A percentile compares a stretch with the other conserved stretches of the same genome.
phyloP scores from a whole-genome alignment of 2,888 invertebrate genomes.

The Clanis bilineata region DNA sequence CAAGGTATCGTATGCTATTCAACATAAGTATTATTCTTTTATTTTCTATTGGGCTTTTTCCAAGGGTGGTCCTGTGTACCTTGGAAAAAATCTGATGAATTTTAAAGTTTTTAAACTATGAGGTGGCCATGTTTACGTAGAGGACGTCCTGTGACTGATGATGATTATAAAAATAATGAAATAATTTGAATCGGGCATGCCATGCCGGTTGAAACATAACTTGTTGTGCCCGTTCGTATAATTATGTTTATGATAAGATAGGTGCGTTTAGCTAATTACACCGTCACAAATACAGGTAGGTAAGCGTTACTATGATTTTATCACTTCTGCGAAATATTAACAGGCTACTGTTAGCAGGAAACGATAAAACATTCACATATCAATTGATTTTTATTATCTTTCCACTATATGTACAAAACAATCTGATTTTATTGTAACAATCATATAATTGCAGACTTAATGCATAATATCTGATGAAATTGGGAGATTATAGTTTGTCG shows the following conservation, averaged over 20 bases:
- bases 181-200: too few species aligned
- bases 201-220: neutral
- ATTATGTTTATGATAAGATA: slow-evolving; percentile 39
- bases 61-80: too few species aligned
- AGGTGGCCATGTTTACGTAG: too few species aligned
- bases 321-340: slow-evolving; percentile 40
- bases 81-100: too few species aligned
- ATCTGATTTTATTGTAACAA: slow-evolving; percentile 4
- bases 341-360: slow-evolving; percentile 37
- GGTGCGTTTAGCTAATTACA: slow-evolving; percentile 31
- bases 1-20: too few species aligned
- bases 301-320: slow-evolving; percentile 27
- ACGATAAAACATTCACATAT: slow-evolving; percentile 34
- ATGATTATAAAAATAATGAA: too few species aligned
- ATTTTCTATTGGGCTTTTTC: too few species aligned
- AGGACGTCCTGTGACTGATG: too few species aligned
- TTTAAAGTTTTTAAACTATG: too few species aligned
- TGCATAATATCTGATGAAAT: neutral
- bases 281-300: slow-evolving; percentile 21
- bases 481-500: neutral
- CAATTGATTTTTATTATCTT: slow-evolving; percentile 25
- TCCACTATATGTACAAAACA: slow-evolving; percentile 14
- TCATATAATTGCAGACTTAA: neutral
- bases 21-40: too few species aligned
- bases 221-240: slow-evolving; percentile 33